Evolutionary conservation across 2,797 vertebrate genomes (phyloP).

Genomic region (Oreochromis mossambicus): DNA sequence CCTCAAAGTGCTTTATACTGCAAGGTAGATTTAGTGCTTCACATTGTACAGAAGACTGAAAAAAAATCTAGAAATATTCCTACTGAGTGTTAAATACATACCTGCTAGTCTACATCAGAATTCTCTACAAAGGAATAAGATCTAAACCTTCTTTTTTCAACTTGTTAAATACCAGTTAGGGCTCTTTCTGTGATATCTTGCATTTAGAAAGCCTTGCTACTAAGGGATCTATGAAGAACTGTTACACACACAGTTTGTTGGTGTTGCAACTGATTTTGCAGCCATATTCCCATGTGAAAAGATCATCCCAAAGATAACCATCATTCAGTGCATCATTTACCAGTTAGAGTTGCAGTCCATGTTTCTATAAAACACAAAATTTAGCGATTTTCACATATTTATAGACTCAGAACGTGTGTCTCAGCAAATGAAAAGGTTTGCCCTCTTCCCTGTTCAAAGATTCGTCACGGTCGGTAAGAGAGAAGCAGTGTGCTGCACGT

Average conservation of each 20-base stretch:
- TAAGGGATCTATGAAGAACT: too few relatives aligned
- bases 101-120: too few relatives aligned
- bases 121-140: too few relatives aligned
- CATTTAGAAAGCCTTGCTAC: too few relatives aligned
- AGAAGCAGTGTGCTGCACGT: rapidly evolving
- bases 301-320: not conserved
- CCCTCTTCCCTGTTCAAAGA: rapidly evolving
- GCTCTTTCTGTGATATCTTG: too few relatives aligned
- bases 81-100: too few relatives aligned
- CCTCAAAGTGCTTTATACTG: too few relatives aligned
- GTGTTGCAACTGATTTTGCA: not conserved
- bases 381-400: not conserved
- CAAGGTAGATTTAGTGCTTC: too few relatives aligned
- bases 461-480: not conserved
- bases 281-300: not conserved
- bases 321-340: not conserved
- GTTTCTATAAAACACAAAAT: not conserved
- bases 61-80: too few relatives aligned
- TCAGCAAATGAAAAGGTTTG: not conserved
- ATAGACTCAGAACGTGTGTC: not conserved
- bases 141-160: too few relatives aligned
- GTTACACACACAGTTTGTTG: not conserved
- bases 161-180: too few relatives aligned
- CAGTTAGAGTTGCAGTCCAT: rapidly evolving
- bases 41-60: too few relatives aligned